Base-by-base conservation (phyloP, 2,113 vertebrate genomes). In the Edolisoma coerulescens region DNA sequence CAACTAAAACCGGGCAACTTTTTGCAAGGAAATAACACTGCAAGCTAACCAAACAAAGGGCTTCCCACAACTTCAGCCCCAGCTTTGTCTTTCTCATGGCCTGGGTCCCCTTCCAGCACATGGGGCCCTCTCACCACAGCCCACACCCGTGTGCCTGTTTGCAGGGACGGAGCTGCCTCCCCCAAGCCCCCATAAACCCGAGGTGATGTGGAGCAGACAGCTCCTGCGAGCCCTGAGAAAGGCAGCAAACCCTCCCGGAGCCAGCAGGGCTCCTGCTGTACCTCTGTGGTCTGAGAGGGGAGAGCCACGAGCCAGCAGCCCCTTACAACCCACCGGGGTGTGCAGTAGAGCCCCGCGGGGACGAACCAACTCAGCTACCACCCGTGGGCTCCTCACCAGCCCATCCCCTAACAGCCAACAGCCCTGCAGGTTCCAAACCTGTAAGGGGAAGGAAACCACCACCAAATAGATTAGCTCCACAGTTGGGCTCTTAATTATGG, bases 401-500 rank as follows among this genome's bases (percentile, higher is more conserved):
- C 90, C 89, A 67, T 11, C 56, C 71, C 76, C 39, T 30, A 17
- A 18, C 70, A 87, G 95, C 37, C 84, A 91, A 26, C 94, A 88
- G 81, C 42, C 42, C 92, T 86, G 92, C 90, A 79, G 79, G 24
- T 79, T 91, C 88, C 86, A 73, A 28, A 92, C 87, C 93, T 95
- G 89, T 4, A 24, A 82, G 89, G 75, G 35, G 44, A 78, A 87
- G 70, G 71, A 59, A 87, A 97, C 68, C 81, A 92, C 89, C 89
- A 87, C 93, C 94, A 76, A 68, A 97, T 3, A 94, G 89, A 97
- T 95, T 90, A 96, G 91, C 90, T 89, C 81, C 73, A 84, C 77
- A 92, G 89, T 16, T 89, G 88, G 88, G 93, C 95, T 97, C 91
- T 95, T 95, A 96, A 97, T 97, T 97, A 97, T 94, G 95, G 95